phyloP scores from a whole-genome alignment of 2,888 invertebrate genomes.

The Caenorhabditis angaria region DNA sequence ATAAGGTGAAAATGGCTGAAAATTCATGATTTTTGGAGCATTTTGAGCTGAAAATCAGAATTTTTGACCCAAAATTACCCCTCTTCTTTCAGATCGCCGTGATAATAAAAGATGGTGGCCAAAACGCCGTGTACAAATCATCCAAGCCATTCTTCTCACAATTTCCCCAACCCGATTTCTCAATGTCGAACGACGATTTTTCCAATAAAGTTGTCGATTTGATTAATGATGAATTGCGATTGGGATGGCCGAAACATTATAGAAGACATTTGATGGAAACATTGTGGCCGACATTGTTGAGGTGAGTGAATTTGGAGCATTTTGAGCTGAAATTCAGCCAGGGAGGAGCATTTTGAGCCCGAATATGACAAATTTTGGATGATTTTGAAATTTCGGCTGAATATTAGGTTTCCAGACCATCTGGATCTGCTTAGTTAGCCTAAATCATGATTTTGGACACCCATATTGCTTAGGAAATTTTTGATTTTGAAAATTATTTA shows the following conservation, averaged over 20 bases:
- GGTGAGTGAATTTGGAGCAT: conserved; percentile 20
- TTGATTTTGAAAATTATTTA: background rate
- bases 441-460: too few species aligned
- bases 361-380: background rate
- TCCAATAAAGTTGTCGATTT: conserved; percentile 63
- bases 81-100: conserved; percentile 45
- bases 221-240: conserved; percentile 62
- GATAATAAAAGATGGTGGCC: conserved; percentile 62
- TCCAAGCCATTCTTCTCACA: conserved; percentile 50
- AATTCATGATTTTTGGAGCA: conserved; percentile 30
- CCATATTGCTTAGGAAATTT: background rate
- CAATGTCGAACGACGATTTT: conserved; percentile 57
- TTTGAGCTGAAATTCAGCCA: background rate
- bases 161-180: conserved; percentile 55
- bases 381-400: too few species aligned
- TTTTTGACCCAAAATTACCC: background rate
- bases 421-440: too few species aligned
- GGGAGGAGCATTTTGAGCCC: background rate
- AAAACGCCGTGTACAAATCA: conserved; percentile 67
- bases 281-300: conserved; percentile 64
- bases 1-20: conserved; percentile 68
- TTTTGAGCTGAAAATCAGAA: too few species aligned
- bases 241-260: conserved; percentile 68
- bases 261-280: conserved; percentile 64
- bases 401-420: too few species aligned